Evolutionary conservation across 64 coral and sea anemone genomes (phyloP).

Genomic region (Platygyra sinensis): DNA sequence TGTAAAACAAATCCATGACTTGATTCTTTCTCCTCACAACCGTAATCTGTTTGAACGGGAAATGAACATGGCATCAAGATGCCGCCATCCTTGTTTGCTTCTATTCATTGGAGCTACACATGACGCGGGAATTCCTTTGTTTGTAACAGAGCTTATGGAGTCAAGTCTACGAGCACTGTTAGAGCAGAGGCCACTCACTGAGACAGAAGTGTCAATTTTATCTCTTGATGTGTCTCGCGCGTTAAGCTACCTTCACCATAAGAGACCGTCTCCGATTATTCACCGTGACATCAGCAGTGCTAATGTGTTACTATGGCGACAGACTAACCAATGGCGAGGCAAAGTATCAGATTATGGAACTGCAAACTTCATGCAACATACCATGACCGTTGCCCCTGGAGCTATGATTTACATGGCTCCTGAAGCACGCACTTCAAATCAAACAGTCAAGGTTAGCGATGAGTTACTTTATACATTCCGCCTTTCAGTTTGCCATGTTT

Average conservation of each 20-base stretch:
- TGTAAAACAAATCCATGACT: constrained; percentile 65
- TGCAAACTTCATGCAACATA: constrained; percentile 23
- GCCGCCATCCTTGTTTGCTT: constrained; percentile 71
- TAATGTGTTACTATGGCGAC: constrained; percentile 61
- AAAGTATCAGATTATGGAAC: constrained; percentile 73
- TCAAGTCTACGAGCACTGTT: constrained; percentile 23
- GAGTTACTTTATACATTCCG: too few species aligned
- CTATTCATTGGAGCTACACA: constrained; percentile 56
- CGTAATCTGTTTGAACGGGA: constrained; percentile 54
- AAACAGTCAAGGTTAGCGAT: constrained; percentile 33
- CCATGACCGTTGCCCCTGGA: constrained; percentile 36
- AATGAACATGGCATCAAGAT: constrained; percentile 69
- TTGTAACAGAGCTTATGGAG: constrained; percentile 54
- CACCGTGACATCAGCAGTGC: constrained; percentile 58
- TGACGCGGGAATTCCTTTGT: constrained; percentile 30
- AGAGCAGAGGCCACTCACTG: not conserved
- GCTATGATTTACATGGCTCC: constrained; percentile 34
- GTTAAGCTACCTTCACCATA: constrained; percentile 31
- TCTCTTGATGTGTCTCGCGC: constrained; percentile 19
- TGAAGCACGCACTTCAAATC: constrained; percentile 28
- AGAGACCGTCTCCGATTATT: constrained; percentile 4
- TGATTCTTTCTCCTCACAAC: constrained; percentile 53
- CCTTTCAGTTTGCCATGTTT: too few species aligned
- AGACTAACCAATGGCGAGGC: constrained; percentile 17
- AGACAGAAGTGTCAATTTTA: not conserved